Percentiles rank a stretch among this genome's conserved stretches.
Evolutionary conservation across 2,888 invertebrate species (phyloP).

Genomic region (Elysia crispata): DNA sequence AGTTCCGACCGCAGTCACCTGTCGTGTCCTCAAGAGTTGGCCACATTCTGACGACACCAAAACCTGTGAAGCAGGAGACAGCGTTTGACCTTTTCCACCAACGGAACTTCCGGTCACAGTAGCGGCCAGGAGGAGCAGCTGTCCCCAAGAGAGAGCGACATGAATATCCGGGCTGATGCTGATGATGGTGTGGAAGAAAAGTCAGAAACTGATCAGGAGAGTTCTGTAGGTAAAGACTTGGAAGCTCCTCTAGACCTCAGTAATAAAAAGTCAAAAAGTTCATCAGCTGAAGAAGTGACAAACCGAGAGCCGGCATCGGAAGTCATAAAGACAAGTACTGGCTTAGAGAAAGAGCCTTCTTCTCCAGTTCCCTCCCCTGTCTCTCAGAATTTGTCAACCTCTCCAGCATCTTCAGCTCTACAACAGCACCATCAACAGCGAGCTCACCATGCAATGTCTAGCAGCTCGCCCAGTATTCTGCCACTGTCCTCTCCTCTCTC

Average conservation of each 20-base stretch:
- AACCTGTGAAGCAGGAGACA: constrained; percentile 51
- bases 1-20: constrained; percentile 51
- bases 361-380: constrained; percentile 52
- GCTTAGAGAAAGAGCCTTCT: constrained; percentile 73
- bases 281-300: constrained; percentile 48
- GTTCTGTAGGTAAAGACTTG: constrained; percentile 43
- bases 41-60: constrained; percentile 3
- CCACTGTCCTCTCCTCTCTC: constrained; percentile 36
- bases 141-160: no score
- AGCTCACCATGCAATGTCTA: not conserved
- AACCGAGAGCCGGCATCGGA: constrained; percentile 49
- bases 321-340: constrained; percentile 44
- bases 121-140: constrained; percentile 6
- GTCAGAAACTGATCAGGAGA: not conserved
- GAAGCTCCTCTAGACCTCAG: constrained; percentile 57
- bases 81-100: constrained; percentile 65
- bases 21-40: constrained; percentile 40
- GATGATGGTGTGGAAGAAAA: not conserved
- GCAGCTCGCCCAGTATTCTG: constrained; percentile 28
- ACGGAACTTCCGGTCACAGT: constrained; percentile 44
- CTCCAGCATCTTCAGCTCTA: not conserved
- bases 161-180: not conserved
- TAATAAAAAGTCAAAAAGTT: constrained; percentile 58
- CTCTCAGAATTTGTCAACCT: not conserved
- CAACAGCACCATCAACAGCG: no score